Percentiles rank a stretch among this genome's conserved stretches.
These are phyloP conservation scores for Julus scandinavius DNA, from an alignment of 2,888 invertebrate species.

Conservation along the genomic window DNA sequence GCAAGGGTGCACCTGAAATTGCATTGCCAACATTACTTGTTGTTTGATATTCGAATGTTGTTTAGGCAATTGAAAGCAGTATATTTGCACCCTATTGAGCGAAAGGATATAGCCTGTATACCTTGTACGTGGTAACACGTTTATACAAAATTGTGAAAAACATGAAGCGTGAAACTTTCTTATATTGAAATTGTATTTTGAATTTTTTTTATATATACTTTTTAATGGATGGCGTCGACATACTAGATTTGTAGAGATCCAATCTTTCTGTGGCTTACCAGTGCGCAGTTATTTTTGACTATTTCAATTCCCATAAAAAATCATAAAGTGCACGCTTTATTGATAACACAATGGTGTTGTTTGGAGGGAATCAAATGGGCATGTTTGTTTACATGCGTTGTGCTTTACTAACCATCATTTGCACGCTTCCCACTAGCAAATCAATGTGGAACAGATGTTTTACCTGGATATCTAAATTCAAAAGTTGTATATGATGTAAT, in stretches of 20 bases:
- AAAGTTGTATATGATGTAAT: background rate
- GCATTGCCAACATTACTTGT: background rate
- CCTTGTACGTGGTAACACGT: background rate
- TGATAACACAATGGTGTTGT: background rate
- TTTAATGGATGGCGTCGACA: background rate
- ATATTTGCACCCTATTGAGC: background rate
- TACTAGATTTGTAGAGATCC: background rate
- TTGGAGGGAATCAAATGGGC: constrained; percentile 4
- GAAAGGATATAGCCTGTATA: background rate
- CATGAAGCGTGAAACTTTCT: background rate
- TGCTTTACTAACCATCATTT: background rate
- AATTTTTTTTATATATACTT: background rate
- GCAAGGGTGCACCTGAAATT: background rate
- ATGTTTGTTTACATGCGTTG: background rate
- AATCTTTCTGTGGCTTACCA: background rate
- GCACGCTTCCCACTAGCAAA: background rate
- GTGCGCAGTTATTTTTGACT: background rate
- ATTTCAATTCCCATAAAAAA: background rate
- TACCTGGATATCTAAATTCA: background rate
- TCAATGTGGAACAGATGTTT: background rate
- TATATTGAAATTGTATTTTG: background rate
- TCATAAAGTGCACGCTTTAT: background rate
- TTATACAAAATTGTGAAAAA: background rate
- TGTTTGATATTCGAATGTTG: background rate
- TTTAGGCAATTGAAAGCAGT: background rate